Evolutionary conservation across 2,113 vertebrate species (phyloP).

Genomic region (Sus scrofa): T2T-Sscrofa CM000813.6:43047001-43047500

Average conservation of each 20-base stretch:
- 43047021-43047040: neutral
- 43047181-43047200: neutral
- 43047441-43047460: neutral
- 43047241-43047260: no score
- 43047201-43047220: no score
- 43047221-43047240: no score
- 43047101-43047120: neutral
- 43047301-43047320: neutral
- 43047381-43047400: neutral
- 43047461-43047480: neutral
- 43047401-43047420: neutral
- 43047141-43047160: no score
- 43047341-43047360: conserved; percentile 16
- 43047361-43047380: neutral
- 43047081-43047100: neutral
- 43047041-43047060: neutral
- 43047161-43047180: neutral
- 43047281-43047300: neutral
- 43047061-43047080: neutral
- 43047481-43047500: neutral
- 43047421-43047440: neutral
- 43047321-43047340: neutral
- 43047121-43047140: no score
- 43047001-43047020: neutral
- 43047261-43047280: neutral